Conservation (phyloP, 2,888 invertebrate species). For the Agrotis clavis region DNA sequence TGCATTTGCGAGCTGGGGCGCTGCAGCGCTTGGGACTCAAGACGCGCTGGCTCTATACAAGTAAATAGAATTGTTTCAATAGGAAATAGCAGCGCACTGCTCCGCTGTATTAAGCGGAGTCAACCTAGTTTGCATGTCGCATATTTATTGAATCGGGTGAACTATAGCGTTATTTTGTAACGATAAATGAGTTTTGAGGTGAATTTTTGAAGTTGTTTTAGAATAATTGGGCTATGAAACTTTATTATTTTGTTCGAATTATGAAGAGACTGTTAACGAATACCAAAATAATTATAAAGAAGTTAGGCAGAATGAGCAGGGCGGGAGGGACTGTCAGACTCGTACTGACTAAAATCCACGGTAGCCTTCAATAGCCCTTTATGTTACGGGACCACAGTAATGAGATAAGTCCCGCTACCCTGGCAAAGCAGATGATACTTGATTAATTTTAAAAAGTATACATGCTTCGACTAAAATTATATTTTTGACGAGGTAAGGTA, state of each 20-base stretch:
- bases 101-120: conserved; percentile 53
- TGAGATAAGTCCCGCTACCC: too few species aligned
- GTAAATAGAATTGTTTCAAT: conserved; percentile 82
- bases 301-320: too few species aligned
- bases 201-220: not conserved
- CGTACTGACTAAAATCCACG: too few species aligned
- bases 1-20: conserved; percentile 73
- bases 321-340: too few species aligned
- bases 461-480: too few species aligned
- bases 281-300: too few species aligned
- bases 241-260: not conserved
- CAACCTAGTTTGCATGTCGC: conserved; percentile 61
- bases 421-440: too few species aligned
- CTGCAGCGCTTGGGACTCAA: conserved; percentile 59
- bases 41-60: conserved; percentile 67
- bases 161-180: conserved; percentile 39
- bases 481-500: too few species aligned
- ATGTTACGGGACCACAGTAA: too few species aligned
- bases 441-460: too few species aligned
- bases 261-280: not conserved
- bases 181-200: not conserved
- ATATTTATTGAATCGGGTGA: conserved; percentile 48
- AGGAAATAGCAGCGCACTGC: conserved; percentile 58
- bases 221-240: not conserved
- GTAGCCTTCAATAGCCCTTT: too few species aligned